Percentiles rank a stretch among this genome's conserved stretches.
Conservation (phyloP, 2,113 vertebrate genomes). For the Hypanus sabinus region DNA sequence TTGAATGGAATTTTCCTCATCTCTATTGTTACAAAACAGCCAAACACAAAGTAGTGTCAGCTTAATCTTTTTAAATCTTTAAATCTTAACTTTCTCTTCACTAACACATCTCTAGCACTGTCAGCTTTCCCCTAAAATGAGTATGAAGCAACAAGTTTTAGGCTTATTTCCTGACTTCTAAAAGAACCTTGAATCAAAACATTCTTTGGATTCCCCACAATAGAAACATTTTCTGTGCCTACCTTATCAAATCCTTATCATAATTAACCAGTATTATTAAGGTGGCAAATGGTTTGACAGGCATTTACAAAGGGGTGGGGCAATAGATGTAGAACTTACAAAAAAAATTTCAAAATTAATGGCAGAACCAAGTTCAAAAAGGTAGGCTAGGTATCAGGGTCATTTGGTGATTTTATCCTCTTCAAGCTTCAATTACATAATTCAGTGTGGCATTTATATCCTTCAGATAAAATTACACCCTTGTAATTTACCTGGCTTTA, state of each 20-base stretch:
- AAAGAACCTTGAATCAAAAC: no score
- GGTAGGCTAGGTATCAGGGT: neutral
- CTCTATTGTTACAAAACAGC: no score
- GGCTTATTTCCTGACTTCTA: no score
- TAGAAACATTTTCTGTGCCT: neutral
- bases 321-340: neutral
- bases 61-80: no score
- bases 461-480: constrained; percentile 26
- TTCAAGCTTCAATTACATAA: constrained; percentile 32
- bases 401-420: neutral
- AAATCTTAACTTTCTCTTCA: no score
- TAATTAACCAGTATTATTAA: neutral
- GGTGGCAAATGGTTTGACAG: neutral
- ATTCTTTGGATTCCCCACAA: neutral
- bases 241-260: neutral
- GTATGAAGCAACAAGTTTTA: no score
- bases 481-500: constrained; percentile 3
- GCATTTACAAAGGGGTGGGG: neutral
- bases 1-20: no score
- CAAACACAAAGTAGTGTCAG: no score
- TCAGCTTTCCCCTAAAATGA: no score
- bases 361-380: neutral
- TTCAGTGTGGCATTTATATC: constrained; percentile 3
- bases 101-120: no score
- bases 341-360: constrained; percentile 4